Conservation (phyloP, 2,888 invertebrate genomes). For the Neocrepidodera transversa region DNA sequence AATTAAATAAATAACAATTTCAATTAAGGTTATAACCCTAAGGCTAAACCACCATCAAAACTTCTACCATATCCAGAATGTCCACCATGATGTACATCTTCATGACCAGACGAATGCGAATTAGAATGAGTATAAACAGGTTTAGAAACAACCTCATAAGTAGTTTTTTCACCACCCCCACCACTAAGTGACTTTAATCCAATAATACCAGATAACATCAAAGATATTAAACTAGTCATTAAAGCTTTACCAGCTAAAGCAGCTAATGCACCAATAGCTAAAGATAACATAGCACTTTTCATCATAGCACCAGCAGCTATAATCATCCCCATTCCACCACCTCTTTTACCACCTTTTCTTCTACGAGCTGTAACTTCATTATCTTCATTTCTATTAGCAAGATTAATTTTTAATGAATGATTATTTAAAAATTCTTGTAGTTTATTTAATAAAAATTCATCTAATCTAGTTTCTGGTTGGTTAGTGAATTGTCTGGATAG, state of each 20-base stretch:
- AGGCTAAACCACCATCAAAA: conserved; percentile 57
- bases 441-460: conserved; percentile 74
- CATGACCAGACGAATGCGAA: conserved; percentile 71
- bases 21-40: conserved; percentile 58
- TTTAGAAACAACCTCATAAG: conserved; percentile 85
- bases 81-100: conserved; percentile 66
- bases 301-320: conserved; percentile 65
- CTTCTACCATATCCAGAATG: conserved; percentile 61
- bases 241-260: conserved; percentile 83
- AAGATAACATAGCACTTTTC: conserved; percentile 74
- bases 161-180: conserved; percentile 76
- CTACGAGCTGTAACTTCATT: conserved; percentile 54
- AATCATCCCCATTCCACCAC: conserved; percentile 61
- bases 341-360: conserved; percentile 65
- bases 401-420: conserved; percentile 64
- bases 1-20: conserved; percentile 31
- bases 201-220: conserved; percentile 78
- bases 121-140: conserved; percentile 77
- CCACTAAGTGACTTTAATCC: conserved; percentile 76
- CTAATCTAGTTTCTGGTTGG: conserved; percentile 74
- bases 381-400: conserved; percentile 52
- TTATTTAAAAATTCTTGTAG: conserved; percentile 73
- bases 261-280: conserved; percentile 75
- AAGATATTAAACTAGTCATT: conserved; percentile 81
- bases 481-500: conserved; percentile 75